Conservation (phyloP, 2,797 vertebrate genomes). For the Phoebastria nigripes region DNA sequence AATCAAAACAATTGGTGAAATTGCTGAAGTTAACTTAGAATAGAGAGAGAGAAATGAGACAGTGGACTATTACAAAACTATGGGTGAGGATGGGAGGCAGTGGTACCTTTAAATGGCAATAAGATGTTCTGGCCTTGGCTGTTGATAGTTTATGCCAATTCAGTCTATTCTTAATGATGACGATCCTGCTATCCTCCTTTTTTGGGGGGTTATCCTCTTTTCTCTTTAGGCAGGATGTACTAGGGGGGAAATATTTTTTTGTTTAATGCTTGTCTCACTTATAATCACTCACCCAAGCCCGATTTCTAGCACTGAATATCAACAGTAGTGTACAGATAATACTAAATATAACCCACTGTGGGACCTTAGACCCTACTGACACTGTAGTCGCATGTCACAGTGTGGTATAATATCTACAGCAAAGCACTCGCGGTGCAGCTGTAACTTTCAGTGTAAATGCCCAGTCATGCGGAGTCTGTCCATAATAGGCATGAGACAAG, state of each 20-base stretch:
- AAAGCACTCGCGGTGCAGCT: fast-evolving
- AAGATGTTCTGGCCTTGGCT: background rate
- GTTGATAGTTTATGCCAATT: background rate
- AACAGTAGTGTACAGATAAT: background rate
- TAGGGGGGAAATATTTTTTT: background rate
- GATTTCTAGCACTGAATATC: background rate
- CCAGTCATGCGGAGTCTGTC: background rate
- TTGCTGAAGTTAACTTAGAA: background rate
- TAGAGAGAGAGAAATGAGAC: background rate
- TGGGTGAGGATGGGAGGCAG: background rate
- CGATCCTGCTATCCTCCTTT: background rate
- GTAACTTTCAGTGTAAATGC: background rate
- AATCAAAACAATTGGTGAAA: background rate
- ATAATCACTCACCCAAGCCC: fast-evolving
- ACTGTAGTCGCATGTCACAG: fast-evolving
- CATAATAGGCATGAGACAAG: background rate
- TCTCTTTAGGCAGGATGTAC: too few species aligned
- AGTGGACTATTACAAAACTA: fast-evolving
- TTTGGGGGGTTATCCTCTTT: background rate
- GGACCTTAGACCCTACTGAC: background rate
- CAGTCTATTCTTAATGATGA: background rate
- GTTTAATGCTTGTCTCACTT: background rate
- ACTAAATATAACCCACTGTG: background rate
- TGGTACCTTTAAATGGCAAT: background rate
- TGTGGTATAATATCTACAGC: fast-evolving